These are phyloP conservation scores for Montipora sp. DNA, from an alignment of 64 coral and sea anemone species.

Conservation along the genomic window DNA sequence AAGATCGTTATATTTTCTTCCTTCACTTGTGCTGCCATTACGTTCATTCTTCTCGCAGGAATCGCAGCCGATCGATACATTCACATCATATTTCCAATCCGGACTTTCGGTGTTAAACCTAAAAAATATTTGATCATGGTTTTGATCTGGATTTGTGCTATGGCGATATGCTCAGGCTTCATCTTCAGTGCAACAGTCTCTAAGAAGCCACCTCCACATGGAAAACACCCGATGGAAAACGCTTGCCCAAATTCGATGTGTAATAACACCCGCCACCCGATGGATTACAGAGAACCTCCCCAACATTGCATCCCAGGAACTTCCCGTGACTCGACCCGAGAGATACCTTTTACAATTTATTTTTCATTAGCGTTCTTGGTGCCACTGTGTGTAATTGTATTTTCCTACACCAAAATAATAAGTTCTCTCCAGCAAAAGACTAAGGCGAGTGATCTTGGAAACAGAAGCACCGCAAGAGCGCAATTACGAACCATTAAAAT, in stretches of 20 bases:
- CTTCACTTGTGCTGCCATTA: constrained; percentile 41
- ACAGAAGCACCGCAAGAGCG: background rate
- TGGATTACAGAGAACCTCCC: background rate
- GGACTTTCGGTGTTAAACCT: background rate
- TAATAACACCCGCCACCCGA: background rate
- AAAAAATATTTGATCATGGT: constrained; percentile 2
- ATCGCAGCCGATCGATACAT: constrained; percentile 58
- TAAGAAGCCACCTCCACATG: no score
- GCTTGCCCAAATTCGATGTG: background rate
- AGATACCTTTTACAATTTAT: constrained; percentile 38
- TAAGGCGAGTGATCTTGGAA: background rate
- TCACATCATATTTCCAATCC: constrained; percentile 51
- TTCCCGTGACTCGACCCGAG: background rate
- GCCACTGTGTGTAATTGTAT: background rate
- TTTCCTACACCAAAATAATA: constrained; percentile 40
- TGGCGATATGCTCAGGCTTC: constrained; percentile 15
- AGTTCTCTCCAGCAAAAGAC: background rate
- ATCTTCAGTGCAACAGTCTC: constrained; percentile 2
- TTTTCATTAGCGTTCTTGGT: constrained; percentile 38
- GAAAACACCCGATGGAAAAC: background rate
- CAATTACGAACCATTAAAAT: constrained; percentile 19
- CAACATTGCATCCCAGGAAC: background rate
- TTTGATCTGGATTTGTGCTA: constrained; percentile 41
- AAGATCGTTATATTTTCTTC: constrained; percentile 17
- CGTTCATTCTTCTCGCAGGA: constrained; percentile 29